These are phyloP conservation scores for Piscicola geometra DNA, from an alignment of 2,888 invertebrate species.

Conservation along the genomic window DNA sequence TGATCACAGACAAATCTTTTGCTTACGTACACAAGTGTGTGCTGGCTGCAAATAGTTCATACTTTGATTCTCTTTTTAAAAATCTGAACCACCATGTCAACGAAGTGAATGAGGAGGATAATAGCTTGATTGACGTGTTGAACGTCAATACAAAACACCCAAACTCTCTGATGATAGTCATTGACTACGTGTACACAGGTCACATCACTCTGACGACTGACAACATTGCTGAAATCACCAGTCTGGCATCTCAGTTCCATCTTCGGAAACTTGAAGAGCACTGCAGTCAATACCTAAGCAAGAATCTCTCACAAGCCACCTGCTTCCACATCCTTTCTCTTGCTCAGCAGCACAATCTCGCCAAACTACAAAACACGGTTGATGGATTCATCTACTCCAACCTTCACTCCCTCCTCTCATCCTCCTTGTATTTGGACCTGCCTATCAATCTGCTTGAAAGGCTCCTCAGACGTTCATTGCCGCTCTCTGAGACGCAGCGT, in stretches of 20 bases:
- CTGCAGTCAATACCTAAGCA: slow-evolving; percentile 65
- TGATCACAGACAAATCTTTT: slow-evolving; percentile 31
- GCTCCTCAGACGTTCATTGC: slow-evolving; percentile 45
- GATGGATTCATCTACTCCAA: slow-evolving; percentile 59
- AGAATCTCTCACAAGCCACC: slow-evolving; percentile 63
- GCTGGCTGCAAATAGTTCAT: slow-evolving; percentile 42
- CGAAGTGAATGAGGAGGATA: neutral
- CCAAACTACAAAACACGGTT: slow-evolving; percentile 61
- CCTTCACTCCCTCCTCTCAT: slow-evolving; percentile 49
- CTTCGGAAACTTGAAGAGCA: slow-evolving; percentile 62
- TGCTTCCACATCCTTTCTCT: slow-evolving; percentile 64
- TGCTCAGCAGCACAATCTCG: slow-evolving; percentile 63
- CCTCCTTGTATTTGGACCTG: slow-evolving; percentile 60
- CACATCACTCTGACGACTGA: slow-evolving; percentile 62
- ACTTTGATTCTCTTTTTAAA: slow-evolving; percentile 36
- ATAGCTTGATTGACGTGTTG: neutral
- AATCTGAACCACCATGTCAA: slow-evolving; percentile 56
- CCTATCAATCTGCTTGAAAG: slow-evolving; percentile 57
- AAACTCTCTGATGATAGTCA: slow-evolving; percentile 61
- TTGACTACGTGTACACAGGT: slow-evolving; percentile 68
- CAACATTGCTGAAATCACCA: slow-evolving; percentile 63
- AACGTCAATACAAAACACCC: neutral
- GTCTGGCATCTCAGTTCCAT: slow-evolving; percentile 65
- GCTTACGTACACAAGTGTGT: slow-evolving; percentile 40
- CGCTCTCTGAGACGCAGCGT: slow-evolving; percentile 52